phyloP scores from a whole-genome alignment of 2,888 invertebrate genomes.

The Lasioglossum leucozonium region DNA sequence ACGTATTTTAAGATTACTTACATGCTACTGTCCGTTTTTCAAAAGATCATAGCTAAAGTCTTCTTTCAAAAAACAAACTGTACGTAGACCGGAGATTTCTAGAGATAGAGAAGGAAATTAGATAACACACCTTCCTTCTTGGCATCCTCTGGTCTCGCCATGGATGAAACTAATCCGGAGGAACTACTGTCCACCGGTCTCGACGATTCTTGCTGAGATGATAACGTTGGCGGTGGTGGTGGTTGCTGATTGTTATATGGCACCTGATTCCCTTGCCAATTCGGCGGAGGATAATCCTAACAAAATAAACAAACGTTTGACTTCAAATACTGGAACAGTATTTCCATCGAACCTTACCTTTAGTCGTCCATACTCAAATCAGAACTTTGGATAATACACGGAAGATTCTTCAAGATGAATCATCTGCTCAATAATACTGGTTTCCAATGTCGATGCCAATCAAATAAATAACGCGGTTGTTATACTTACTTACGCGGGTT shows the following conservation, averaged over 20 bases:
- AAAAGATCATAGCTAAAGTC: not conserved
- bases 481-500: constrained; percentile 76
- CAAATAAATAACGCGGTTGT: constrained; percentile 73
- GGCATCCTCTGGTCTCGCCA: constrained; percentile 81
- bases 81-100: not conserved
- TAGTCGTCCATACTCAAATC: constrained; percentile 72
- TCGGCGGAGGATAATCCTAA: constrained; percentile 82
- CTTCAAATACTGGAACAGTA: constrained; percentile 50
- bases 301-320: constrained; percentile 70
- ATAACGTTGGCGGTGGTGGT: constrained; percentile 76
- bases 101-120: constrained; percentile 3
- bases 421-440: constrained; percentile 69
- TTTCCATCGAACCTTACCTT: constrained; percentile 78
- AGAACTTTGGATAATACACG: constrained; percentile 76
- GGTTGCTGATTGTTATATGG: constrained; percentile 81
- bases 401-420: constrained; percentile 74
- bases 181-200: constrained; percentile 75
- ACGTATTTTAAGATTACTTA: constrained; percentile 41
- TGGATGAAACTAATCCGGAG: constrained; percentile 70
- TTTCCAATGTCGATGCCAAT: constrained; percentile 70
- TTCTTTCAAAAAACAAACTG: not conserved
- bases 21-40: not conserved
- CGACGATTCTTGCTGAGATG: constrained; percentile 73
- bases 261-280: constrained; percentile 82
- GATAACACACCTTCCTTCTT: constrained; percentile 83